These are phyloP conservation scores for Diploptera punctata DNA, from an alignment of 2,888 invertebrate genomes.

Conservation along the genomic window DNA sequence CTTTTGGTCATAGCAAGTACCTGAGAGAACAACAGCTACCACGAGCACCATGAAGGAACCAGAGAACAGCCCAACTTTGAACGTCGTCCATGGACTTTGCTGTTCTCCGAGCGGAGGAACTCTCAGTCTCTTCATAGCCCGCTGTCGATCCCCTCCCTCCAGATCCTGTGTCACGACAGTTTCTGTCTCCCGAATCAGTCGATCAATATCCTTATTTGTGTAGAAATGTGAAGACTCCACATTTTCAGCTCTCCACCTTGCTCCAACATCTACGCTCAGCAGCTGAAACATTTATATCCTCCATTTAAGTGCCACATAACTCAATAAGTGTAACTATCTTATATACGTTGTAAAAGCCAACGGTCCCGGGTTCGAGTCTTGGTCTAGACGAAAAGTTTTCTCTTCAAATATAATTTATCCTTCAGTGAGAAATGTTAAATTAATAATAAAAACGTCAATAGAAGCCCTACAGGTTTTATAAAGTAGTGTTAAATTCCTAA, in stretches of 20 bases:
- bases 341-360: too few species aligned
- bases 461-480: too few species aligned
- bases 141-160: slow-evolving; percentile 81
- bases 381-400: too few species aligned
- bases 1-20: too few species aligned
- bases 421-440: too few species aligned
- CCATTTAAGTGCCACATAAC: too few species aligned
- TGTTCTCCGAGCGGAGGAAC: slow-evolving; percentile 88
- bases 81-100: slow-evolving; percentile 82
- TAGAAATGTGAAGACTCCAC: slow-evolving; percentile 87
- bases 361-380: too few species aligned
- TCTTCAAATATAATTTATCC: too few species aligned
- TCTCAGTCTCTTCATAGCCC: slow-evolving; percentile 85
- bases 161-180: slow-evolving; percentile 70
- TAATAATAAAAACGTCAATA: too few species aligned
- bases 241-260: slow-evolving; percentile 77
- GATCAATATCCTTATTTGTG: slow-evolving; percentile 84
- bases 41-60: slow-evolving; percentile 81
- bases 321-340: too few species aligned
- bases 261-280: slow-evolving; percentile 71
- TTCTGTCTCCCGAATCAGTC: slow-evolving; percentile 82
- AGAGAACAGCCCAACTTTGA: slow-evolving; percentile 83
- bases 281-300: slow-evolving; percentile 61
- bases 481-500: too few species aligned
- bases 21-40: slow-evolving; percentile 73